Base-by-base conservation (phyloP, 2,888 invertebrate species). In the Pachymerium ferrugineum region DNA sequence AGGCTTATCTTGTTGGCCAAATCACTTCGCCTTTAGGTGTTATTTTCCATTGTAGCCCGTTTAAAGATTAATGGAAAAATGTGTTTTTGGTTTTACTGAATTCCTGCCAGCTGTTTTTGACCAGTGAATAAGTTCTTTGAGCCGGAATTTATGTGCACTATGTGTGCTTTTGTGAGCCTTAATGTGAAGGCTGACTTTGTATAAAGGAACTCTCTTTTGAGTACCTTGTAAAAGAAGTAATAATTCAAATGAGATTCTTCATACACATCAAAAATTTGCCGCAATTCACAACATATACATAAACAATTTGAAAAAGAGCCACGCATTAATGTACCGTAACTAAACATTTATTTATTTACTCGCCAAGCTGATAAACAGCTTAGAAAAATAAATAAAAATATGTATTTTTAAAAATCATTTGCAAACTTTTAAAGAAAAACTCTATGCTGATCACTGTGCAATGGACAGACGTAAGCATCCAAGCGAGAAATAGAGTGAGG, bases 91-190 rank as follows among this genome's bases (percentile, higher is more conserved):
- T 62, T 62, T 25, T 62, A 22, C 62, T 62, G 62, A 62, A 62
- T 62, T 62, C 62, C 28, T 62, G 62, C 62, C 62, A 62, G 62
- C 62, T 62, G 62, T 62, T 62, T 62, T 62, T 62, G 62, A 62
- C 62, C 62, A 62, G 62, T 62, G 62, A 62, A 62, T 62, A 62
- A 62, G 62, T 62, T 62, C 62, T 62, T 62, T 62, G 62, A 62
- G 62, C 62, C 12, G 62, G 62, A 62, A 62, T 62, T 62, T 62
- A 62, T 62, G 28, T 25, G 62, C 62, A 62, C 25, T 62, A 25
- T 62, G 25, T 28, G 2, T 2, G 62, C 62, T 62, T 62, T 62
- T 62, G 62, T 62, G 62, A 22, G n/a, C 10, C 28, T 28, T 62
- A 62, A 62, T 62, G 62, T 28, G 62, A 62, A 62, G 12, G 28